Evolutionary conservation across 2,113 vertebrate species (phyloP), one percentile per base, ranked within the genome.

Genomic region (Gadus macrocephalus): DNA sequence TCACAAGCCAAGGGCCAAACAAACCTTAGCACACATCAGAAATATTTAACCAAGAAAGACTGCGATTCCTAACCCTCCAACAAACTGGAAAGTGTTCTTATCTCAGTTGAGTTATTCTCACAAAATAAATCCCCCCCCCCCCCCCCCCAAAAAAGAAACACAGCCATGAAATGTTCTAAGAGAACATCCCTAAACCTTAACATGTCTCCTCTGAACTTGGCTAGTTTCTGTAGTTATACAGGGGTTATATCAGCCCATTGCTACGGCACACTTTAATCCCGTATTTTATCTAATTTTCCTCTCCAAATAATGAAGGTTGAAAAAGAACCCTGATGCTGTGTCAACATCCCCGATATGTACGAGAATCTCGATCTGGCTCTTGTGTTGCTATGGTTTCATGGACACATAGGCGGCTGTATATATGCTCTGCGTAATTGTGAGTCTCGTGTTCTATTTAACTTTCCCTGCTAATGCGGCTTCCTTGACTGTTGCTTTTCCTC

Each of bases 211-310:
- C 5, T 55, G 9, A 55, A 35, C 31, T 4, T 35, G 31, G 4
- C 31, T 35, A 35, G 4, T 35, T 35, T 35, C 31, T 35, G 31
- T 35, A 35, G 31, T 3, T 35, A 20, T 20, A 20, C 20, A 20
- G 20, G 20, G 25, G 25, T 25, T 25, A 25, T 25, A 25, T 55
- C 53, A 55, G 12, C 53, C 53, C 16, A 8, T 55, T 55, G 53
- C 16, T 20, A 67, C 19, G 68, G 60, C 49, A 73, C 68, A 64
- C 53, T 81, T 79, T 61, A 71, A 69, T 31, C 66, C 78, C 72
- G 64, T 77, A 64, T 63, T n/a, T n/a, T 38, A 12, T 55, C 3
- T 3, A 4, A 64, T 38, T 64, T 38, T 64, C 62, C 62, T 8
- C 5, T 35, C 62, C 72, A 4, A 25, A 68, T 3, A 35, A n/a